Base-by-base conservation (phyloP, 1,140 invertebrate species). In the Phortica variegata region DNA sequence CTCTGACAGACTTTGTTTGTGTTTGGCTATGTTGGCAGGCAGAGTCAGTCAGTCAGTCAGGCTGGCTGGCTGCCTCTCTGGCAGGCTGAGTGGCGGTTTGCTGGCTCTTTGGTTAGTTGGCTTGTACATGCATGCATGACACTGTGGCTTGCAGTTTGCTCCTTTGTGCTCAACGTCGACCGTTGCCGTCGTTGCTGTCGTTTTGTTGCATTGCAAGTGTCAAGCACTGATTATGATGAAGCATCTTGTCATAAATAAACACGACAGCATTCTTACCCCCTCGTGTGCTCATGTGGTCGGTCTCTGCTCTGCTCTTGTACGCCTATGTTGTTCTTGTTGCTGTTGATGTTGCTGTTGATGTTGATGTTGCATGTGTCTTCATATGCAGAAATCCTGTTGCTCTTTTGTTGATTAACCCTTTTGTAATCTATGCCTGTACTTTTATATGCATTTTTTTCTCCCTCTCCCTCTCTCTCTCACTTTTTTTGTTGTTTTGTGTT, bases 181-280 rank as follows among this genome's bases (percentile, higher is more conserved):
- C 19, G 12, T 29, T 43, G 40, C 9, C 10, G 13, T 29, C 6
- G 6, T 29, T 12, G 12, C 26, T 38, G 17, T 51, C 46, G 38
- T 34, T 43, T 36, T 58, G 26, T 53, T 38, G 18, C 21, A 19
- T 49, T 49, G 58, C 62, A 66, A 66, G 62, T 66, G 59, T 61
- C 62, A 49, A 56, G 43, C 46, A 53, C 62, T 65, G 62, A 65
- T 65, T 66, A 65, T 65, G 56, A 65, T 61, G 59, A 65, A 66
- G 62, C 59, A 61, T 65, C 59, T 59, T 66, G 59, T 66, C 62
- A 58, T 65, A 65, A 65, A 65, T 65, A 65, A 65, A 59, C 62
- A 65, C 58, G 55, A 60, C 55, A 58, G 42, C 34, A 49, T 44
- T 43, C 52, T 45, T 46, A 17, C 17, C 33, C 4, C 12, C 8